A percentile compares a stretch with the other conserved stretches of the same genome.
Conservation (phyloP, 2,797 vertebrate genomes). For the Pitangus sulphuratus region DNA sequence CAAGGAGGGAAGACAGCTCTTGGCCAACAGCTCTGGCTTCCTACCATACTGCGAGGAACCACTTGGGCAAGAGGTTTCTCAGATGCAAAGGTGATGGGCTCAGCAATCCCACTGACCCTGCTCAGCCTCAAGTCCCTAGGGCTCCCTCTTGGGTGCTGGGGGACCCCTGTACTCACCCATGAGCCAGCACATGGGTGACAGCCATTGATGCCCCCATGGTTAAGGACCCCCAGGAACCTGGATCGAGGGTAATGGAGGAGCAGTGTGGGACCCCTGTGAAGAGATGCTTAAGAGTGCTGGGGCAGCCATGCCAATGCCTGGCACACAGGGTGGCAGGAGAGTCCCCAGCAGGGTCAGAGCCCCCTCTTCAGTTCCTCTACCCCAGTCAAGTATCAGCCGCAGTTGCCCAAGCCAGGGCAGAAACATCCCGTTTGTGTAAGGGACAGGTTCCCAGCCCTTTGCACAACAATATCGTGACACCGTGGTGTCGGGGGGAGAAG, state of each 20-base stretch:
- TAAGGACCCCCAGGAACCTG: neutral
- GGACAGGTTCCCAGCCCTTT: conserved; percentile 41
- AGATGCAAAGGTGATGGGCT: neutral
- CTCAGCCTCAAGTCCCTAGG: neutral
- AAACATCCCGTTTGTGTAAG: conserved; percentile 11
- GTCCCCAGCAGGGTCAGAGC: neutral
- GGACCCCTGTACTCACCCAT: fast-evolving
- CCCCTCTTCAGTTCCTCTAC: neutral
- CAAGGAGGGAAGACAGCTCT: neutral
- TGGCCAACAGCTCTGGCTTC: conserved; percentile 16
- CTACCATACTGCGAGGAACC: neutral
- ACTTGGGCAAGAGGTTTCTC: conserved; percentile 36
- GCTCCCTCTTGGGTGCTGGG: neutral
- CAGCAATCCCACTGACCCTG: neutral
- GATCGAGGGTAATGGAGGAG: neutral
- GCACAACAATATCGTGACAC: neutral
- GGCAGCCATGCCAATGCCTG: neutral
- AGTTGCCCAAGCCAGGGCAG: neutral
- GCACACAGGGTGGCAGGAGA: neutral
- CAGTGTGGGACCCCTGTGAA: neutral
- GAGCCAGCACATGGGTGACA: neutral
- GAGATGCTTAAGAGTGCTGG: neutral
- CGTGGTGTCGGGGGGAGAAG: fast-evolving
- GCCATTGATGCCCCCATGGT: neutral
- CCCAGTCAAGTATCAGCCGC: neutral